Conservation (phyloP, 2,797 vertebrate genomes). For the Tachyglossus aculeatus region DNA sequence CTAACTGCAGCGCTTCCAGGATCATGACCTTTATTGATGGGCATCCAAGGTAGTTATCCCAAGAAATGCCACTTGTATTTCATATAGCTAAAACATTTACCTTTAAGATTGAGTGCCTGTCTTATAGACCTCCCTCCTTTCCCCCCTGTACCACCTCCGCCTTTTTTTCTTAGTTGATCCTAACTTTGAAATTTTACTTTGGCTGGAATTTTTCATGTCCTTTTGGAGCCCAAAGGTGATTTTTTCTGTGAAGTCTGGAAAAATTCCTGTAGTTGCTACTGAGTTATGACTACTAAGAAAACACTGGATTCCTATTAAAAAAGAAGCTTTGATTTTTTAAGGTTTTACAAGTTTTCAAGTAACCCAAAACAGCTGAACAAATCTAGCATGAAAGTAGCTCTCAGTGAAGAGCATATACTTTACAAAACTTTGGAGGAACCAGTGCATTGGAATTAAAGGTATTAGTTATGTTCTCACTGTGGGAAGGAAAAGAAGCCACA, state of each 20-base stretch:
- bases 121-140: not conserved
- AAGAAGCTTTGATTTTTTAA: not conserved
- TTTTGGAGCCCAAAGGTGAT: not conserved
- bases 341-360: constrained; percentile 12
- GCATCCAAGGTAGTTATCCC: not conserved
- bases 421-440: not conserved
- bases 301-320: not conserved
- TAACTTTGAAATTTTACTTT: not conserved
- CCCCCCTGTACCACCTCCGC: not conserved
- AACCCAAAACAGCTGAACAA: not conserved
- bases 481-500: not conserved
- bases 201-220: not conserved
- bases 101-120: not conserved
- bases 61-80: not conserved
- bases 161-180: not conserved
- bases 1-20: not conserved
- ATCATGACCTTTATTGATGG: not conserved
- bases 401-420: not conserved
- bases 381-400: not conserved
- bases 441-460: not conserved
- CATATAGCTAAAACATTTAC: not conserved
- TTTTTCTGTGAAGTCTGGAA: not conserved
- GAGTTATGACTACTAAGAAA: not conserved
- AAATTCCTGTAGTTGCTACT: not conserved
- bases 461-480: not conserved